phyloP scores from a whole-genome alignment of 2,797 vertebrate species.

The Pipistrellus kuhlii region DNA sequence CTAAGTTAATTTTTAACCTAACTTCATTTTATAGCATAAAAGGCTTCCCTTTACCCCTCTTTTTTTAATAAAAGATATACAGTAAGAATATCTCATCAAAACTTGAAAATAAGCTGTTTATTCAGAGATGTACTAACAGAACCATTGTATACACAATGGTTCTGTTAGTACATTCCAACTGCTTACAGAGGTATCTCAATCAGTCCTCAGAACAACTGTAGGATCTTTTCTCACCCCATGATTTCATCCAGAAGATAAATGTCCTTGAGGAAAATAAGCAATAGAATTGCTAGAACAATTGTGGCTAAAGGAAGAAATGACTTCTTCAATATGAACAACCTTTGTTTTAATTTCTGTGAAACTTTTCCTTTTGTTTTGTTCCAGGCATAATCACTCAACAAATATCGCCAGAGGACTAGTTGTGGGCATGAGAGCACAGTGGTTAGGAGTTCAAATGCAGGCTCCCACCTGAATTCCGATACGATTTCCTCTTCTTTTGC shows the following conservation, averaged over 20 bases:
- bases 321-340: neutral
- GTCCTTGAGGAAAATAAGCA: constrained; percentile 47
- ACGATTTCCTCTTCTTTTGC: neutral
- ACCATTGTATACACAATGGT: neutral
- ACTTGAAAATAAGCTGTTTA: neutral
- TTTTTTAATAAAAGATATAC: neutral
- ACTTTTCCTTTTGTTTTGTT: neutral
- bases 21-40: neutral
- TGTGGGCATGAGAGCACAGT: rapidly evolving
- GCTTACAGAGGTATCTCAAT: no score
- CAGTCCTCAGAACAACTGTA: neutral
- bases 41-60: neutral
- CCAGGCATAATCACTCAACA: neutral
- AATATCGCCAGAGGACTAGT: neutral
- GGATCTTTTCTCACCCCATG: neutral
- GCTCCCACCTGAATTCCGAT: neutral
- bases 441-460: no score
- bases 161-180: no score
- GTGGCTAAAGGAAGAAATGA: constrained; percentile 17
- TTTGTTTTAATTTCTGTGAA: neutral
- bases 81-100: constrained; percentile 18
- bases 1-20: neutral
- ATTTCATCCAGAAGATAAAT: constrained; percentile 47
- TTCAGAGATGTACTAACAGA: neutral
- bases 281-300: constrained; percentile 10